phyloP scores from a whole-genome alignment of 2,113 vertebrate species.

The Charadrius vociferus region DNA sequence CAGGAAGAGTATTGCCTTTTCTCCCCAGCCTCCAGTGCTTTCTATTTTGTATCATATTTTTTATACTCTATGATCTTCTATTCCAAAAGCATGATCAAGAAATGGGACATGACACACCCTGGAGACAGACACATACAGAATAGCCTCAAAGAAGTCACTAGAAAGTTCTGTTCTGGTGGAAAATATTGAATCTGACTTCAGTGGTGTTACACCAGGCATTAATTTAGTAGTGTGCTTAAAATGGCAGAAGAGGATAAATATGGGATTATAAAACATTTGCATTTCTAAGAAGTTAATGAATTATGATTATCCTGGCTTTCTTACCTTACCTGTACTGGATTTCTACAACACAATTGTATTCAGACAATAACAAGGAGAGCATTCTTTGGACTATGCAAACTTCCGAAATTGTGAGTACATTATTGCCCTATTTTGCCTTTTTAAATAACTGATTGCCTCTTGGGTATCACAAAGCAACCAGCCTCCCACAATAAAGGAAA shows the following conservation, averaged over 20 bases:
- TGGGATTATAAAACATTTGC: neutral
- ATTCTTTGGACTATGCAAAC: constrained; percentile 76
- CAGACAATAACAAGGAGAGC: constrained; percentile 73
- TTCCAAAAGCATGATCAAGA: neutral
- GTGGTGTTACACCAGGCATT: neutral
- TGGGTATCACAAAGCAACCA: neutral
- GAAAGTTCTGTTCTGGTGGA: neutral
- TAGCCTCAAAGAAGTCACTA: neutral
- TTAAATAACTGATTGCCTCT: neutral
- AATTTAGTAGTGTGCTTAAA: neutral
- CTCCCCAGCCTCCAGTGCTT: neutral
- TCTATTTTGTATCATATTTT: neutral
- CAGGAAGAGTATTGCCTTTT: neutral
- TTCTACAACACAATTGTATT: constrained; percentile 83
- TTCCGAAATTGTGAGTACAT: constrained; percentile 79
- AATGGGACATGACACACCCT: neutral
- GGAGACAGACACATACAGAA: neutral
- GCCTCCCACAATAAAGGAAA: neutral
- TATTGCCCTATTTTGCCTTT: neutral
- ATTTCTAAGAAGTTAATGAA: neutral
- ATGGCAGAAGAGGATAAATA: neutral
- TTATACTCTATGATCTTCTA: neutral
- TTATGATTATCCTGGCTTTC: neutral
- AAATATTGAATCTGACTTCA: neutral
- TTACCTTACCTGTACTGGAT: constrained; percentile 50